Evolutionary conservation across 2,113 vertebrate genomes (phyloP).

Genomic region (Thamnophis sirtalis): DNA sequence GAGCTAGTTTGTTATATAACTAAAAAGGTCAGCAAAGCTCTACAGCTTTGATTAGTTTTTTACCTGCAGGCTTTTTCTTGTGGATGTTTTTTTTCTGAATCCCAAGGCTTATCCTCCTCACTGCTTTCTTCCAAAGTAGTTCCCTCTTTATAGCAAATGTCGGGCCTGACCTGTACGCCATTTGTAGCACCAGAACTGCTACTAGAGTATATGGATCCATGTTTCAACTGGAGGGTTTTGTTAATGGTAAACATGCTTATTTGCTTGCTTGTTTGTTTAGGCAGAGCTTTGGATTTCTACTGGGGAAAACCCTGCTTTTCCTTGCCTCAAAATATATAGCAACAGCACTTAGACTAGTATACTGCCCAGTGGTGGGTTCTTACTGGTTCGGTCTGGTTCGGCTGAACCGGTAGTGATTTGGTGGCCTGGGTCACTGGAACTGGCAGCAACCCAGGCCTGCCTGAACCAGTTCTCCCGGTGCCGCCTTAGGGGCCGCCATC

Average conservation of each 20-base stretch:
- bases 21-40: slow-evolving; percentile 34
- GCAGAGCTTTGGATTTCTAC: background rate
- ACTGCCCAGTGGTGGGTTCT: too few species aligned
- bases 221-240: background rate
- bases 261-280: background rate
- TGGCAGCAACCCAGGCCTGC: too few species aligned
- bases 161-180: background rate
- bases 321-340: background rate
- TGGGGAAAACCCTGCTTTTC: background rate
- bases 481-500: too few species aligned
- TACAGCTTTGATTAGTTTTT: slow-evolving; percentile 2
- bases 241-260: background rate
- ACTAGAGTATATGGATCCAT: background rate
- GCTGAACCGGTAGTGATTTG: too few species aligned
- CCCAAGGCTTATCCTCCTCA: background rate
- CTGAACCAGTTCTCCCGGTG: too few species aligned
- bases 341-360: background rate
- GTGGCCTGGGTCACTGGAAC: too few species aligned
- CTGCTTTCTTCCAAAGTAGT: background rate
- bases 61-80: background rate
- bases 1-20: slow-evolving; percentile 59
- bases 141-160: background rate
- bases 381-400: too few species aligned
- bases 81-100: background rate
- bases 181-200: background rate